phyloP scores from a whole-genome alignment of 2,113 vertebrate genomes.

The Ailurus styani region DNA sequence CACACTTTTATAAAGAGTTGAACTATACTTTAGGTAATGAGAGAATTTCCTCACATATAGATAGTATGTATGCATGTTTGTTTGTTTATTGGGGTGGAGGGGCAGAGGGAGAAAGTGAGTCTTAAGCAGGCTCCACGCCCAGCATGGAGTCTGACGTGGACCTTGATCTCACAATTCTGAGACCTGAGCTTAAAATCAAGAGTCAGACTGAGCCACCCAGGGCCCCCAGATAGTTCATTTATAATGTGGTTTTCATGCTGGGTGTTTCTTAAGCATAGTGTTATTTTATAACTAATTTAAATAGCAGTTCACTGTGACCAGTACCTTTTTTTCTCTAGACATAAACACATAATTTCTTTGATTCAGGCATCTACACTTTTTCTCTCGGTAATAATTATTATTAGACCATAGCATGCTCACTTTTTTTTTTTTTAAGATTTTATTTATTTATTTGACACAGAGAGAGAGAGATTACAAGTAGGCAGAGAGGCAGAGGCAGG shows the following conservation, averaged over 20 bases:
- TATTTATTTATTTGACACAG: too few relatives aligned
- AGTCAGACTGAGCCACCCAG: not conserved
- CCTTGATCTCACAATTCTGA: not conserved
- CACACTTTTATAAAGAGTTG: not conserved
- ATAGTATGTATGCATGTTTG: not conserved
- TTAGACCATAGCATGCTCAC: not conserved
- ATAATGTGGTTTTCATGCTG: not conserved
- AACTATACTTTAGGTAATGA: not conserved
- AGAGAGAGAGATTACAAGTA: too few relatives aligned
- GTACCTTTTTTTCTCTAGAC: not conserved
- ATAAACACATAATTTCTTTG: not conserved
- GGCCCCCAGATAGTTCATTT: not conserved
- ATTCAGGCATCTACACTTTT: not conserved
- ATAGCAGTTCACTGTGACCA: not conserved
- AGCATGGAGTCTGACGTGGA: not conserved
- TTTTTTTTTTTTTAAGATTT: not conserved
- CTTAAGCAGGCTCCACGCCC: not conserved
- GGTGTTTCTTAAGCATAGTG: not conserved
- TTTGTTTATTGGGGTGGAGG: not conserved
- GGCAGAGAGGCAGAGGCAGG: too few relatives aligned
- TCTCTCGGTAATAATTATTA: not conserved
- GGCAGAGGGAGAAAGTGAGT: not conserved
- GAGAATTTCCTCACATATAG: not conserved
- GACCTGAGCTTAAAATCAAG: not conserved
- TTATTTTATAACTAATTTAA: not conserved